Conservation (phyloP, 2,797 vertebrate genomes). For the Malacoctenus gilli region DNA sequence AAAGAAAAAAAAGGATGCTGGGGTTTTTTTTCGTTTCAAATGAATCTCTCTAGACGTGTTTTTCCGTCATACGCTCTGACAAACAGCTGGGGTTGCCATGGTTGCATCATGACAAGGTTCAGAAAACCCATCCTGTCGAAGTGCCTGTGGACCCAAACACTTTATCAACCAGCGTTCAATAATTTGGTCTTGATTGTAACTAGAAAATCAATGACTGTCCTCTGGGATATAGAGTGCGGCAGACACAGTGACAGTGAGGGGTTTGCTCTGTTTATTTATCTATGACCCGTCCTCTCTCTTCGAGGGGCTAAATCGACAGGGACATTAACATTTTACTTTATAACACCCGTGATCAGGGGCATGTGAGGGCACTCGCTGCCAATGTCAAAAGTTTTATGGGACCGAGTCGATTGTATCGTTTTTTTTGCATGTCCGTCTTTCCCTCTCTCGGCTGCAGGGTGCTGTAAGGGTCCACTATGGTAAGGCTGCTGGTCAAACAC, state of each 20-base stretch:
- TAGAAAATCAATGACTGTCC: constrained; percentile 88
- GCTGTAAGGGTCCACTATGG: too few relatives aligned
- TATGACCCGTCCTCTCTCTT: constrained; percentile 21
- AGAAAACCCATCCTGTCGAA: constrained; percentile 83
- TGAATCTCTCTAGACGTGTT: constrained; percentile 76
- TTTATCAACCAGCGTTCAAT: constrained; percentile 91
- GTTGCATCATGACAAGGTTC: constrained; percentile 71
- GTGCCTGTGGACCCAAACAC: constrained; percentile 83
- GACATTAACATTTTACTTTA: constrained; percentile 12
- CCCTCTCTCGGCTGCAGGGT: too few relatives aligned
- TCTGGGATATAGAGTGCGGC: constrained; percentile 76
- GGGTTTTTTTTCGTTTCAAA: too few relatives aligned
- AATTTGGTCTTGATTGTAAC: constrained; percentile 92
- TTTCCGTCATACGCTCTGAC: constrained; percentile 84
- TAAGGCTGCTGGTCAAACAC: too few relatives aligned
- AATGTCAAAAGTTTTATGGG: not conserved
- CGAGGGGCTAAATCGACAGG: constrained; percentile 26
- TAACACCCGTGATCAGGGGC: constrained; percentile 4
- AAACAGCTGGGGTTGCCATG: constrained; percentile 83
- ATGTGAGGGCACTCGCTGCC: constrained; percentile 1
- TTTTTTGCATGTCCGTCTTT: too few relatives aligned
- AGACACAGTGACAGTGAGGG: constrained; percentile 54
- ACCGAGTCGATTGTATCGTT: not conserved
- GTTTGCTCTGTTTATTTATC: constrained; percentile 45
- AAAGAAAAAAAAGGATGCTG: constrained; percentile 33